Evolutionary conservation across 2,888 invertebrate genomes (phyloP).

Genomic region (Drosophila buzzatii): DNA sequence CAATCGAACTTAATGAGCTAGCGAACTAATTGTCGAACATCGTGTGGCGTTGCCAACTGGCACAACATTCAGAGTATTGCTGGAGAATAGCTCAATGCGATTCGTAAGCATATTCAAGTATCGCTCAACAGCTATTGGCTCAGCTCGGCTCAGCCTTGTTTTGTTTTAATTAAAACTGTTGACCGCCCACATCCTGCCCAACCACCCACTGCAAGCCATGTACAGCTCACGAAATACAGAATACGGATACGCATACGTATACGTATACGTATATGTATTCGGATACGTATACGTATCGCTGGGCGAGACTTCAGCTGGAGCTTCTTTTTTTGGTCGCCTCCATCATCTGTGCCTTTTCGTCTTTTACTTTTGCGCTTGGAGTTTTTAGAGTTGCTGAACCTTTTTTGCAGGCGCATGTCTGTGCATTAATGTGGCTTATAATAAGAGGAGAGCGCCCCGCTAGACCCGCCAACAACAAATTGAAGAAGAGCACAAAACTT

Average conservation of each 20-base stretch:
- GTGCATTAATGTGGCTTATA: conserved; percentile 81
- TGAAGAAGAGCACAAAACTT: conserved; percentile 17
- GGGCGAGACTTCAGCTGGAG: conserved; percentile 28
- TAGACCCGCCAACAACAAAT: conserved; percentile 7
- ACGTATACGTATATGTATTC: neutral
- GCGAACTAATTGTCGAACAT: neutral
- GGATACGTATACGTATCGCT: conserved; percentile 3
- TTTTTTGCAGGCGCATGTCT: conserved; percentile 72
- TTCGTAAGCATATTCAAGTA: conserved; percentile 31
- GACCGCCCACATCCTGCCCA: conserved; percentile 53
- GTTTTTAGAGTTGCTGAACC: conserved; percentile 51
- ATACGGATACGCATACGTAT: neutral
- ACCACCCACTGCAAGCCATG: neutral
- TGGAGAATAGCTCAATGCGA: neutral
- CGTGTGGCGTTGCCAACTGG: conserved; percentile 16
- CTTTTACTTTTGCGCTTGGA: conserved; percentile 46
- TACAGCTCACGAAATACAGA: neutral
- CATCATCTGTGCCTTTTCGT: conserved; percentile 53
- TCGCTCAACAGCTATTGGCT: conserved; percentile 28
- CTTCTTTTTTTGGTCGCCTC: conserved; percentile 4
- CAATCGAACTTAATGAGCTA: neutral
- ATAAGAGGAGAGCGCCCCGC: conserved; percentile 53
- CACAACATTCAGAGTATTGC: neutral
- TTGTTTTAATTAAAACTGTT: conserved; percentile 78
- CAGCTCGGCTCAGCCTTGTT: conserved; percentile 50